phyloP scores from a whole-genome alignment of 2,888 invertebrate genomes.

The Caenorhabditis wallacei region DNA sequence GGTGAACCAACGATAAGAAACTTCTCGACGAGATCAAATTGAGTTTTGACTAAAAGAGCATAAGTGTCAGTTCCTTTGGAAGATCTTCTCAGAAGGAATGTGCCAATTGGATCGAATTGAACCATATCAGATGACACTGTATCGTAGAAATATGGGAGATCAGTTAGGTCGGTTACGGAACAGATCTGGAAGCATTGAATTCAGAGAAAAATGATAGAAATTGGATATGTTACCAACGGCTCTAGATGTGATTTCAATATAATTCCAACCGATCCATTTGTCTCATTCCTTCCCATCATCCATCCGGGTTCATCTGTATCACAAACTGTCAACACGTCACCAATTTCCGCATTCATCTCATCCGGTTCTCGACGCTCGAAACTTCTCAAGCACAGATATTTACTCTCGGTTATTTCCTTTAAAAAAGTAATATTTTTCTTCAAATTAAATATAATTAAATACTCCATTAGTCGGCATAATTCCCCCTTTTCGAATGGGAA shows the following conservation, averaged over 20 bases:
- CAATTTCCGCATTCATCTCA: slow-evolving; percentile 55
- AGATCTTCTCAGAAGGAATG: slow-evolving; percentile 69
- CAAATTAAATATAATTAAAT: not conserved
- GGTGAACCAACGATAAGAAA: slow-evolving; percentile 65
- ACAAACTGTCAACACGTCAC: slow-evolving; percentile 63
- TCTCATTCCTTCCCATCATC: slow-evolving; percentile 66
- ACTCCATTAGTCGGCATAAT: slow-evolving; percentile 24
- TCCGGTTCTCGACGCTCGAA: slow-evolving; percentile 40
- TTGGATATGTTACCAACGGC: slow-evolving; percentile 43
- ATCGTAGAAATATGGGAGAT: slow-evolving; percentile 62
- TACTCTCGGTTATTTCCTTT: slow-evolving; percentile 35
- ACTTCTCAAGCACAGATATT: slow-evolving; percentile 43
- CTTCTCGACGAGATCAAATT: slow-evolving; percentile 65
- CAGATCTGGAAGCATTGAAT: slow-evolving; percentile 25
- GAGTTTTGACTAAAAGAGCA: slow-evolving; percentile 69
- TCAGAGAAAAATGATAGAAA: no score
- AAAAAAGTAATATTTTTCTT: slow-evolving; percentile 9
- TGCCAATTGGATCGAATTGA: slow-evolving; percentile 45
- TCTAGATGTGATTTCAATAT: slow-evolving; percentile 47
- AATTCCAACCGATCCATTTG: slow-evolving; percentile 60
- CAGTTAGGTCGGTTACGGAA: slow-evolving; percentile 33
- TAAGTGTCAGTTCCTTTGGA: slow-evolving; percentile 65
- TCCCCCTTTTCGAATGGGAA: slow-evolving; percentile 43
- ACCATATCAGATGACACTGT: slow-evolving; percentile 53
- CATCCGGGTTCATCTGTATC: slow-evolving; percentile 62